Percentiles rank a stretch among this genome's conserved stretches.
Conservation (phyloP, 2,888 invertebrate genomes). For the Limnephilus rhombicus region DNA sequence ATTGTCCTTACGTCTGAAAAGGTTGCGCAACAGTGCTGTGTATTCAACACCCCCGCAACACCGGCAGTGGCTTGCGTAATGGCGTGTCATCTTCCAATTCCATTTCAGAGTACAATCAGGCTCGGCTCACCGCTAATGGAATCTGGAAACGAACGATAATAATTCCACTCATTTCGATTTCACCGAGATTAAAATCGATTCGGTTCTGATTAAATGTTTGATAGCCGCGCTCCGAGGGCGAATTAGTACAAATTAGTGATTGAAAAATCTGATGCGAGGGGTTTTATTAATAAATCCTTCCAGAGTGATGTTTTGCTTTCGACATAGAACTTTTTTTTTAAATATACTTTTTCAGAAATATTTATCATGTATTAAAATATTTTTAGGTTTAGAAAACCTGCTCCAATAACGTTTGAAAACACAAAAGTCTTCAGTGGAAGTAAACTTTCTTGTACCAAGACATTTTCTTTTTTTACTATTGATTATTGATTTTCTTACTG, state of each 20-base stretch:
- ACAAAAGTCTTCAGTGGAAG: too few species aligned
- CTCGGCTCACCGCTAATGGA: slow-evolving; percentile 43
- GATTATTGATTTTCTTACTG: too few species aligned
- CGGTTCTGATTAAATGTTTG: slow-evolving; percentile 18
- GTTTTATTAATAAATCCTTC: neutral
- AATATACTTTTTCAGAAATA: neutral
- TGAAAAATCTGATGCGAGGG: neutral
- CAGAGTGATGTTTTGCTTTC: neutral
- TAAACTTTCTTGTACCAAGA: too few species aligned
- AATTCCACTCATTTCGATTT: slow-evolving; percentile 42
- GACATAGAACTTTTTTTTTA: neutral
- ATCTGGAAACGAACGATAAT: slow-evolving; percentile 28
- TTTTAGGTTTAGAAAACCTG: too few species aligned
- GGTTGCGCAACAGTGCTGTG: neutral
- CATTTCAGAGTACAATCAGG: slow-evolving; percentile 33
- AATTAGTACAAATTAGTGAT: neutral
- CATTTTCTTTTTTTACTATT: too few species aligned
- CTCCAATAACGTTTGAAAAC: too few species aligned
- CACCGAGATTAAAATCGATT: slow-evolving; percentile 39
- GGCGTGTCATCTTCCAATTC: slow-evolving; percentile 49
- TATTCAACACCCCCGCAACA: neutral
- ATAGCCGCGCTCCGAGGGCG: neutral
- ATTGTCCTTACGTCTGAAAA: too few species aligned
- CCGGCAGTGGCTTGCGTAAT: slow-evolving; percentile 15
- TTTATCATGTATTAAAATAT: too few species aligned